phyloP scores from a whole-genome alignment of 2,797 vertebrate genomes.

The Lagothrix lagotricha region DNA sequence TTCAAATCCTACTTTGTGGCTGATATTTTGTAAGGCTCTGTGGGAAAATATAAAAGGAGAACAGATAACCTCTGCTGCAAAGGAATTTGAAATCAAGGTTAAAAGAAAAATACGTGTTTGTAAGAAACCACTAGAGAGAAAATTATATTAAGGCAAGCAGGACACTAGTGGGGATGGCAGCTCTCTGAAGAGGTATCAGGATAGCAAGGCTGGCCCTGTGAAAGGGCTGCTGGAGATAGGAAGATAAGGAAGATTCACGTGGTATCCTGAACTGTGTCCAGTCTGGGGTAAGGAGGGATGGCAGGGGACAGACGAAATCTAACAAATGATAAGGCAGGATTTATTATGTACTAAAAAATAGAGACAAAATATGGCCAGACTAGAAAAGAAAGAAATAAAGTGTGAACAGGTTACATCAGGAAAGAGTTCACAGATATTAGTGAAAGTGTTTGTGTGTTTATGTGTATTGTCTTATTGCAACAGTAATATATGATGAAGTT shows the following conservation, averaged over 20 bases:
- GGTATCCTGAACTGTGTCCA: background rate
- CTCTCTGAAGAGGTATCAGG: background rate
- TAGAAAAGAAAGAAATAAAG: background rate
- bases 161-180: background rate
- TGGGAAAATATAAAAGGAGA: background rate
- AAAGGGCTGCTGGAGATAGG: background rate
- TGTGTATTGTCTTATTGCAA: background rate
- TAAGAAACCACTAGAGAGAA: background rate
- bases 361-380: background rate
- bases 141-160: background rate
- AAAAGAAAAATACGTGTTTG: background rate
- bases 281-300: background rate
- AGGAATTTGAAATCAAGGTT: background rate
- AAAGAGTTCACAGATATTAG: background rate
- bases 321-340: background rate
- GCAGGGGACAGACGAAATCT: background rate
- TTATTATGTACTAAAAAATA: background rate
- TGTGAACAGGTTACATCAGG: background rate
- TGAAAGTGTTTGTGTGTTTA: background rate
- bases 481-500: background rate
- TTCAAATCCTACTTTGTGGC: background rate
- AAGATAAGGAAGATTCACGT: background rate
- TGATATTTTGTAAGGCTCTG: background rate
- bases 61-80: background rate
- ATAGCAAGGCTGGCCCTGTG: background rate